Conservation (phyloP, 2,888 invertebrate genomes). For the Schizaphis graminum region DNA sequence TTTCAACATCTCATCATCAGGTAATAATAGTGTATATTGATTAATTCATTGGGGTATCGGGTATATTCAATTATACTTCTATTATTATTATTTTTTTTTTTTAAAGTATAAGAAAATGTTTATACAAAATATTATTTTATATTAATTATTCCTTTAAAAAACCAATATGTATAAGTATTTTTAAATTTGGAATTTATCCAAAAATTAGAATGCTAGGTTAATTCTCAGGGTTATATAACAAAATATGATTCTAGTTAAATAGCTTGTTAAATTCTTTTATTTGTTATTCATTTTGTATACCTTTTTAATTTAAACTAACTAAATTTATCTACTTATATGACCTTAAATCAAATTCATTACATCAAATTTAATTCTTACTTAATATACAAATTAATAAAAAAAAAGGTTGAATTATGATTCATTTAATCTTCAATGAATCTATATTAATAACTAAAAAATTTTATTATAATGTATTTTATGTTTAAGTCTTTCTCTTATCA, state of each 20-base stretch:
- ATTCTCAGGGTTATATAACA: conserved; percentile 30
- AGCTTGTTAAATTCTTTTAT: conserved; percentile 8
- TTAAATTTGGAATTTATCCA: conserved; percentile 35
- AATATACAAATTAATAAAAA: not conserved
- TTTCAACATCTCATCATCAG: conserved; percentile 57
- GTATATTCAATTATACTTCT: not conserved
- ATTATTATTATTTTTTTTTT: not conserved
- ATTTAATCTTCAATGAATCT: not conserved
- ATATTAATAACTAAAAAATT: not conserved
- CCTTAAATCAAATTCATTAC: not conserved
- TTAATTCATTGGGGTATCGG: not conserved
- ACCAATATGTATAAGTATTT: conserved; percentile 28
- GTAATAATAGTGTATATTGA: conserved; percentile 36
- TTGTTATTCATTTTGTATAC: conserved; percentile 8
- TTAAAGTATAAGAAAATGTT: not conserved
- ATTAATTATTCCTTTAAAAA: conserved; percentile 3
- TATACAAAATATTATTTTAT: not conserved
- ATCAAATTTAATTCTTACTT: not conserved
- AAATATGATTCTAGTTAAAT: not conserved
- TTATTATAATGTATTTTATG: no score
- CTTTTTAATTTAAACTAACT: not conserved
- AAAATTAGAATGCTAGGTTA: not conserved
- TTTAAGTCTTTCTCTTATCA: not conserved
- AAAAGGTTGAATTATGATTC: not conserved
- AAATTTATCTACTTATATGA: not conserved